Evolutionary conservation across 2,797 vertebrate species (phyloP).

Genomic region (Falco peregrinus): DNA sequence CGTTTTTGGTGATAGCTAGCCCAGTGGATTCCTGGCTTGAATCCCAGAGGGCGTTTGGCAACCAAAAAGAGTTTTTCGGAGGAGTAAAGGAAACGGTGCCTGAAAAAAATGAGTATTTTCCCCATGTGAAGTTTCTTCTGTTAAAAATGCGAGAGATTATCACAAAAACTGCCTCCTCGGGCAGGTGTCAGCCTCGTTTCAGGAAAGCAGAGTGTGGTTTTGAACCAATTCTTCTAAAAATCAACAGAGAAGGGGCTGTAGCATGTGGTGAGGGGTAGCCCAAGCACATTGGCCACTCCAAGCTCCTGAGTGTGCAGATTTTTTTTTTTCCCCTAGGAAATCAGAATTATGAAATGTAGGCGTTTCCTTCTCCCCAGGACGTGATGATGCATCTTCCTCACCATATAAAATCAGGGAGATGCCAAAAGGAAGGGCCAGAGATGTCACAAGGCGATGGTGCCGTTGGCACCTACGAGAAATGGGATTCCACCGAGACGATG

Average conservation of each 20-base stretch:
- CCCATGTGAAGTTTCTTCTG: rapidly evolving
- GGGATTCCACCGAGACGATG: rapidly evolving
- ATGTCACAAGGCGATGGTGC: neutral
- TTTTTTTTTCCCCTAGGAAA: neutral
- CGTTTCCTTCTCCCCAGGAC: neutral
- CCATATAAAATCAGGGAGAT: rapidly evolving
- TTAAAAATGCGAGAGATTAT: neutral
- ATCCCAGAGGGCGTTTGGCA: neutral
- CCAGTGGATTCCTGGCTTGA: rapidly evolving
- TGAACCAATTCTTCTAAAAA: neutral
- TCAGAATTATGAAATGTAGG: neutral
- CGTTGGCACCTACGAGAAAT: rapidly evolving
- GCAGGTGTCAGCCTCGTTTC: rapidly evolving
- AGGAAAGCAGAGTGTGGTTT: neutral
- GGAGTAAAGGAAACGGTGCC: neutral
- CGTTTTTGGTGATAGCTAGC: neutral
- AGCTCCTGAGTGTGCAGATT: neutral
- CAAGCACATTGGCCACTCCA: rapidly evolving
- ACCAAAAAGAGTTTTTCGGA: neutral
- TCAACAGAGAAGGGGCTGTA: too few relatives aligned
- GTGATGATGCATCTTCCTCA: neutral
- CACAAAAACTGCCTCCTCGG: rapidly evolving
- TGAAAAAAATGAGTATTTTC: neutral
- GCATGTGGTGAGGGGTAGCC: rapidly evolving
- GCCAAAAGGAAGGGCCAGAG: neutral